Evolutionary conservation across 2,797 vertebrate genomes (phyloP).

Genomic region (Darevskia nairensis): DNA sequence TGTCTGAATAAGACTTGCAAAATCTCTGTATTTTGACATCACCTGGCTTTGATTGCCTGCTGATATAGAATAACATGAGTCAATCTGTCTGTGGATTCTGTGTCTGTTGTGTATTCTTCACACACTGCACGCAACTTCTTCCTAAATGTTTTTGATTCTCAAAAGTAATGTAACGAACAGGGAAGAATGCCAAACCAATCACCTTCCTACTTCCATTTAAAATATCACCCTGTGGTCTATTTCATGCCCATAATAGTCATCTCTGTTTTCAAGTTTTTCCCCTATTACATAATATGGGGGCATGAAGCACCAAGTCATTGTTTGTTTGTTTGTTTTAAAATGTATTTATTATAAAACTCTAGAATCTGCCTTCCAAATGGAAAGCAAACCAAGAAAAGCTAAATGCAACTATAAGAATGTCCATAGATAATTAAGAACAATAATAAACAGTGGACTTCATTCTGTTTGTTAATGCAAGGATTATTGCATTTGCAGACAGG

Average conservation of each 20-base stretch:
- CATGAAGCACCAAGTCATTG: too few relatives aligned
- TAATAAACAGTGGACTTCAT: too few relatives aligned
- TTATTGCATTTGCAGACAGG: too few relatives aligned
- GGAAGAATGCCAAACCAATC: accelerated
- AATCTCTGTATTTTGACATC: slow-evolving; percentile 48
- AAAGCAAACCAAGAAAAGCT: too few relatives aligned
- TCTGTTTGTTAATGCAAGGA: too few relatives aligned
- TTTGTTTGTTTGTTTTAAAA: too few relatives aligned
- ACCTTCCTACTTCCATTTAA: not conserved
- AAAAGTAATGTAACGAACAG: not conserved
- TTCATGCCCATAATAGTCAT: not conserved
- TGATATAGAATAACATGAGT: not conserved
- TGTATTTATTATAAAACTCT: too few relatives aligned
- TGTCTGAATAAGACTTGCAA: slow-evolving; percentile 62
- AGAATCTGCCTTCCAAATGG: too few relatives aligned
- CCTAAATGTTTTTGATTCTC: not conserved
- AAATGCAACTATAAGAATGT: too few relatives aligned
- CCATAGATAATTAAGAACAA: too few relatives aligned
- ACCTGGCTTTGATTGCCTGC: slow-evolving; percentile 6
- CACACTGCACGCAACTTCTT: not conserved
- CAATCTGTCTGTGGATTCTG: not conserved
- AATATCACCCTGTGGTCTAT: not conserved
- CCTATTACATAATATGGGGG: too few relatives aligned
- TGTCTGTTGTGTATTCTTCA: not conserved
- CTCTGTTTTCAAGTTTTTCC: too few relatives aligned